Evolutionary conservation across 1,140 invertebrate species (phyloP), one percentile per base, ranked within the genome.

Genomic region (Drosophila nigrodunni): DNA sequence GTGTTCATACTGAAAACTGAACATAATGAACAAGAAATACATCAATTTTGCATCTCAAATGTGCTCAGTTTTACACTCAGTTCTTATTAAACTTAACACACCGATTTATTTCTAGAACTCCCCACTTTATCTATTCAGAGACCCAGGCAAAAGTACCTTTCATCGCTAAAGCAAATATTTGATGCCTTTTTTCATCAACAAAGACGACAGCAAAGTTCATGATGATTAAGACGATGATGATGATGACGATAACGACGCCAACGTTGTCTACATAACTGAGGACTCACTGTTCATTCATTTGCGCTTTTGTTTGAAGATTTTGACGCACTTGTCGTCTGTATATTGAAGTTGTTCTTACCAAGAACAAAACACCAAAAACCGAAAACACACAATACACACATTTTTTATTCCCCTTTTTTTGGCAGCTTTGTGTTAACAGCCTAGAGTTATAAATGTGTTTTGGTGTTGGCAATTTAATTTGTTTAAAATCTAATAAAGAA

Each of bases 271-370:
- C 41, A 30, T 25, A 43, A 41, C 49, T 70, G 35, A 30, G 34
- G 30, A 52, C 18, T 35, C 30, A 58, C 64, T 62, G 68, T 68
- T 80, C 65, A 87, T 71, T 60, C 82, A 77, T 87, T 87, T 75
- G 70, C 73, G 83, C 83, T 82, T 88, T 88, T 87, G 83, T 88
- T 87, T 87, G 83, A 88, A 67, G 69, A 72, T 71, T 71, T 71
- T 6, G 43, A 72, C 73, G 73, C 83, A 87, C 85, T 87, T 82
- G 81, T 85, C 67, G 62, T 59, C 9, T 60, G 13, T 46, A 34
- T 58, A 30, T 49, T 72, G 35, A 30, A 34, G 41, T 52, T 50
- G 43, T 68, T 54, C 35, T 25, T 25, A 18, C 49, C 39, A 15
- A 70, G 58, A 18, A 68, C 47, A 74, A 71, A 62, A 64, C 52